These are phyloP conservation scores for Sporophila hypoxantha DNA, from an alignment of 2,113 vertebrate species.

Conservation along the genomic window DNA sequence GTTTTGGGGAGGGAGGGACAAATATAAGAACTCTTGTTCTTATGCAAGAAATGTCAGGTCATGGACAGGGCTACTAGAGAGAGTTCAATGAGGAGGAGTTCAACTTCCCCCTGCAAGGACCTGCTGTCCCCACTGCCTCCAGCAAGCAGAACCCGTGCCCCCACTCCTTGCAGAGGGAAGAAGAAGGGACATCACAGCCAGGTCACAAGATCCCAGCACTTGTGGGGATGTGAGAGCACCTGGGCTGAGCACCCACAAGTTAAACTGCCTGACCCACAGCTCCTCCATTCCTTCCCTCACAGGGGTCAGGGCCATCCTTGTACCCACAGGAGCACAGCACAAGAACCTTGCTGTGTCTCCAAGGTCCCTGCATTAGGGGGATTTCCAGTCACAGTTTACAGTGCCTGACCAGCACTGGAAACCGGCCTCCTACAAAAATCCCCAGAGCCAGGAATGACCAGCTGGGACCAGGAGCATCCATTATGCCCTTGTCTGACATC, in stretches of 20 bases:
- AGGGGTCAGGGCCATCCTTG: background rate
- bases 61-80: background rate
- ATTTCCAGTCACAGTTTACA: background rate
- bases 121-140: background rate
- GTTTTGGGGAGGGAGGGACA: background rate
- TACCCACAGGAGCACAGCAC: background rate
- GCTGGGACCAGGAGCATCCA: background rate
- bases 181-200: background rate
- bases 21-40: background rate
- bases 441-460: background rate
- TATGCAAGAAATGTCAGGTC: background rate
- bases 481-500: background rate
- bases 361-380: background rate
- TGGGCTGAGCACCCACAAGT: background rate
- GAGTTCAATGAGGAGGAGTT: background rate
- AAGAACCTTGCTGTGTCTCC: accelerated
- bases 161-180: background rate
- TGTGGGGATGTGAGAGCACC: background rate
- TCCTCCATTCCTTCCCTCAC: background rate
- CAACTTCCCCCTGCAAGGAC: background rate
- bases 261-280: background rate
- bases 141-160: background rate
- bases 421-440: background rate
- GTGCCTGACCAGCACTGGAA: background rate
- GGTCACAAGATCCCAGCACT: background rate